Conservation (phyloP, 2,113 vertebrate genomes). For the Takifugu flavidus region DNA sequence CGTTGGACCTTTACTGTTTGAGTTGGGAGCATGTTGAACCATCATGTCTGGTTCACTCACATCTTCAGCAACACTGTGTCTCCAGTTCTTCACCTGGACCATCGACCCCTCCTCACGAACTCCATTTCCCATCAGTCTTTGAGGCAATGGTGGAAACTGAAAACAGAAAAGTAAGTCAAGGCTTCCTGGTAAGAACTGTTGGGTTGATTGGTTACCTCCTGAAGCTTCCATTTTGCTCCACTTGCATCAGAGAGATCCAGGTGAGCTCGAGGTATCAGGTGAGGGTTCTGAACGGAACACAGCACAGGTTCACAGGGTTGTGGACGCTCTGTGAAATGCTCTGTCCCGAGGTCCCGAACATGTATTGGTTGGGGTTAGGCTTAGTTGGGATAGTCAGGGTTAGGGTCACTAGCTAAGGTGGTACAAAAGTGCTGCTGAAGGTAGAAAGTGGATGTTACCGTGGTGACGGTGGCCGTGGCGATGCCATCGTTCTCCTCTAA, state of each 20-base stretch:
- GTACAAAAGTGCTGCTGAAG: too few species aligned
- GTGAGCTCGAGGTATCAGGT: conserved; percentile 50
- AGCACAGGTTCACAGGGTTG: not conserved
- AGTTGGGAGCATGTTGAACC: not conserved
- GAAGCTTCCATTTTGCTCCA: not conserved
- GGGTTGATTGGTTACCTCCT: conserved; percentile 25
- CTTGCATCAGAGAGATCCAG: conserved; percentile 25
- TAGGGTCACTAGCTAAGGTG: too few species aligned
- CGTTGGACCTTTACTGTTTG: conserved; percentile 1
- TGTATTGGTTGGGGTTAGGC: too few species aligned
- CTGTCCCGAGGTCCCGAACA: too few species aligned
- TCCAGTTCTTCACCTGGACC: conserved; percentile 18
- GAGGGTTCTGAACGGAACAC: conserved; percentile 4
- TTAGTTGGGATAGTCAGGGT: too few species aligned
- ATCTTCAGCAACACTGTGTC: conserved; percentile 49
- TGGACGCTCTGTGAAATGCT: too few species aligned
- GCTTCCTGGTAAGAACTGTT: not conserved
- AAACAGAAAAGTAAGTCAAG: not conserved
- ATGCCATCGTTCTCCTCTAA: not conserved
- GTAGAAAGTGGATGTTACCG: conserved; percentile 19
- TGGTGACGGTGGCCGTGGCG: conserved; percentile 13
- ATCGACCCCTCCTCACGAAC: conserved; percentile 20
- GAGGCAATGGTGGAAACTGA: conserved; percentile 22
- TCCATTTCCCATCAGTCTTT: conserved; percentile 53
- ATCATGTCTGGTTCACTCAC: conserved; percentile 22